These are phyloP conservation scores for Sardina pilchardus DNA, from an alignment of 2,113 vertebrate genomes.

Conservation along the genomic window DNA sequence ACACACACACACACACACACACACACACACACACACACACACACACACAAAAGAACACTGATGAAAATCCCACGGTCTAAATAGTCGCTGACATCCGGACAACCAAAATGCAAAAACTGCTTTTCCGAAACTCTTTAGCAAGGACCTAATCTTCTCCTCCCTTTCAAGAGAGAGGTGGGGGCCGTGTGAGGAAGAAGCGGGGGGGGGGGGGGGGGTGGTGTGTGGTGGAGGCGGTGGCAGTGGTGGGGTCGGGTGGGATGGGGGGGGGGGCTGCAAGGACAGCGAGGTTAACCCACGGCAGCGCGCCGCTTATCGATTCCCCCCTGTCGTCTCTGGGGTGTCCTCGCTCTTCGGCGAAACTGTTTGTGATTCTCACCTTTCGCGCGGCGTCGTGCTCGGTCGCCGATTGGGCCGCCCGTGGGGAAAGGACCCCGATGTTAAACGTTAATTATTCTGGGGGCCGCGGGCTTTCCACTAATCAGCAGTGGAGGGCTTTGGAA, in stretches of 20 bases:
- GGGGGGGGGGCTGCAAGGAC: background rate
- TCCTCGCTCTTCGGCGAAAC: constrained; percentile 61
- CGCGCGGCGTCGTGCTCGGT: constrained; percentile 50
- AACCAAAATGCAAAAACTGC: background rate
- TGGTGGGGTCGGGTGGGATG: background rate
- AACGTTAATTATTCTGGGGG: constrained; percentile 82
- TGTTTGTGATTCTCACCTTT: constrained; percentile 61
- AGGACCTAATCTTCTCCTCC: background rate
- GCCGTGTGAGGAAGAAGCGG: background rate
- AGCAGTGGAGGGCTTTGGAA: constrained; percentile 75
- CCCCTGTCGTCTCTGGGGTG: constrained; percentile 44
- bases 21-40: background rate
- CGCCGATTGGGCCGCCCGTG: constrained; percentile 56
- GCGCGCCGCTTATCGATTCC: constrained; percentile 67
- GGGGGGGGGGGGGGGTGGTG: background rate
- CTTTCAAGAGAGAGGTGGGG: background rate
- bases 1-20: background rate
- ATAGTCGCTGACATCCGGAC: background rate
- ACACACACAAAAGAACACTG: no score
- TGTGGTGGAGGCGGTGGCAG: background rate
- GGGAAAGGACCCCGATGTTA: constrained; percentile 73
- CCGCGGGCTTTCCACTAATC: constrained; percentile 86
- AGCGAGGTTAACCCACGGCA: background rate
- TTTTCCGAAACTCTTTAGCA: background rate
- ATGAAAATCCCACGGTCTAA: no score